A percentile compares a stretch with the other conserved stretches of the same genome.
Conservation (phyloP, 2,888 invertebrate genomes). For the Celastrina argiolus region DNA sequence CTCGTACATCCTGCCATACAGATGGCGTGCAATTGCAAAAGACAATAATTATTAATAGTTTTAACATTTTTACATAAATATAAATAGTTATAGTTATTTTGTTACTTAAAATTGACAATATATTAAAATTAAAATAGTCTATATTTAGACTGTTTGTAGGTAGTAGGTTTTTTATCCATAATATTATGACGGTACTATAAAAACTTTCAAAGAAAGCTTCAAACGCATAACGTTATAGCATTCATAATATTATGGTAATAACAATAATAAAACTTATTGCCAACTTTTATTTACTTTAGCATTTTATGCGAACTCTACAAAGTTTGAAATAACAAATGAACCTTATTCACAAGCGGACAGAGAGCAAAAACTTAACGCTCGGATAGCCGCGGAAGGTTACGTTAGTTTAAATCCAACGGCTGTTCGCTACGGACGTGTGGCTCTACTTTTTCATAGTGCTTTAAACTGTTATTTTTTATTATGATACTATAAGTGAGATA, state of each 20-base stretch:
- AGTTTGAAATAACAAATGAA: slow-evolving; percentile 49
- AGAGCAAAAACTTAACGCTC: slow-evolving; percentile 66
- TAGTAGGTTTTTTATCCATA: background rate
- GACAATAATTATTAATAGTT: too few species aligned
- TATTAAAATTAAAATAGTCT: too few species aligned
- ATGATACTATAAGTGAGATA: background rate
- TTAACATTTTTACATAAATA: too few species aligned
- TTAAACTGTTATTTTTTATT: background rate
- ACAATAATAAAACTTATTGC: background rate
- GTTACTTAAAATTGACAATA: too few species aligned
- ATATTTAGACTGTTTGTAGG: background rate
- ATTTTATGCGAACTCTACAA: slow-evolving; percentile 8
- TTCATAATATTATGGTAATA: background rate
- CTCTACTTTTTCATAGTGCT: background rate
- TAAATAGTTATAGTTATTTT: too few species aligned
- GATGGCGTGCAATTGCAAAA: too few species aligned
- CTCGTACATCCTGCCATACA: too few species aligned
- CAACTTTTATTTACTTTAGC: background rate
- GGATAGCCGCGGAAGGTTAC: slow-evolving; percentile 60
- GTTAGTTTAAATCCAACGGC: slow-evolving; percentile 72
- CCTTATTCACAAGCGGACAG: slow-evolving; percentile 54
- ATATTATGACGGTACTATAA: background rate
- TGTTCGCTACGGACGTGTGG: slow-evolving; percentile 56
- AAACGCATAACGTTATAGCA: background rate
- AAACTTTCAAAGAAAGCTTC: background rate